Evolutionary conservation across 2,797 vertebrate species (phyloP).

Genomic region (Artibeus jamaicensis): DNA sequence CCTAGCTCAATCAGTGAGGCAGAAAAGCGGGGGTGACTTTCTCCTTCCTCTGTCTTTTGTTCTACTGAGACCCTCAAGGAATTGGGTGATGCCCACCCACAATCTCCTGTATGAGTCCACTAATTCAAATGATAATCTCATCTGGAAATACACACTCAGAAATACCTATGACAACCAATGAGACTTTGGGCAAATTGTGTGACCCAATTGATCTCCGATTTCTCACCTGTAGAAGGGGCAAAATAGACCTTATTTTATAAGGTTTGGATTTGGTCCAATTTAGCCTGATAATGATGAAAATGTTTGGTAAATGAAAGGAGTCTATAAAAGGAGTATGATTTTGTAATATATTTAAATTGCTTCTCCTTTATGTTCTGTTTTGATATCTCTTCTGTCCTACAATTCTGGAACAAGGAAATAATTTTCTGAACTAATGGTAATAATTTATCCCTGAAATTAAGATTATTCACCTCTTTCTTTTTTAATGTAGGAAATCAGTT

Average conservation of each 20-base stretch:
- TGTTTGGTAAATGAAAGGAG: conserved; percentile 22
- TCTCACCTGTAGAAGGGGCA: neutral
- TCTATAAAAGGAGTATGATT: conserved; percentile 41
- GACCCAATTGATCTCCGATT: neutral
- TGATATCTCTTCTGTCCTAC: conserved; percentile 31
- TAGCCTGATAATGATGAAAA: conserved; percentile 2
- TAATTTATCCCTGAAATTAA: conserved; percentile 66
- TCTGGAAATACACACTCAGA: neutral
- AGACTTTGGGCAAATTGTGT: neutral
- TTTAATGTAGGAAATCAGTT: conserved; percentile 46
- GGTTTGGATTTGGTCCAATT: neutral
- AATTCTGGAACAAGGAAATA: conserved; percentile 49
- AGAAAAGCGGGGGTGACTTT: neutral
- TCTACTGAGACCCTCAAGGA: neutral
- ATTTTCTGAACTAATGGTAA: conserved; percentile 52
- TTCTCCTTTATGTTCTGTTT: conserved; percentile 45
- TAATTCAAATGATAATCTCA: neutral
- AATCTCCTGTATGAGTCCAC: neutral
- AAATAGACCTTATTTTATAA: neutral
- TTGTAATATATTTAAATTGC: conserved; percentile 42
- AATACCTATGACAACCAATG: neutral
- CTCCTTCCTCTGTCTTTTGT: neutral
- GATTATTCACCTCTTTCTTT: conserved; percentile 60
- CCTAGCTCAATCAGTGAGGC: neutral
- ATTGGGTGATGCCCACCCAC: neutral